Percentiles rank a stretch among this genome's conserved stretches.
phyloP scores from a whole-genome alignment of 2,888 invertebrate species.

The Archips crataeganus region DNA sequence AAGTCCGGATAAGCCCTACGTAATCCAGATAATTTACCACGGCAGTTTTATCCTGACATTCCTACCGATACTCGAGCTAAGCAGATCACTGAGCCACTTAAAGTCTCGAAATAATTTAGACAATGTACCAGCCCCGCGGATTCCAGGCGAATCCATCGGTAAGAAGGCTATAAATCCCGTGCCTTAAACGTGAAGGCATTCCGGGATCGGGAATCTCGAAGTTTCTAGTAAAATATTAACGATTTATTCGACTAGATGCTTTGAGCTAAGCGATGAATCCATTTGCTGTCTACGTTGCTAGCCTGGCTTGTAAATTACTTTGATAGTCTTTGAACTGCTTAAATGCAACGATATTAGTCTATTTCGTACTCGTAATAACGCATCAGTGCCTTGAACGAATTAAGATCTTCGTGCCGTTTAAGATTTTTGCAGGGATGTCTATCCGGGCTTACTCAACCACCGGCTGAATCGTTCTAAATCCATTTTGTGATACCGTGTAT shows the following conservation, averaged over 20 bases:
- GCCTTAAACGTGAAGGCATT: conserved; percentile 13
- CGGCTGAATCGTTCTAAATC: no score
- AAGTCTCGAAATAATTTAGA: conserved; percentile 30
- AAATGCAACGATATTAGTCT: no score
- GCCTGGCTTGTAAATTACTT: not conserved
- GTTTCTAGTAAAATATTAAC: conserved; percentile 24
- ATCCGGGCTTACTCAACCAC: no score
- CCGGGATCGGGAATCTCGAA: conserved; percentile 5
- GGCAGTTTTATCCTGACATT: conserved; percentile 1
- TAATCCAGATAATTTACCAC: not conserved
- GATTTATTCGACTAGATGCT: conserved; percentile 22
- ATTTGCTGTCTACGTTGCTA: not conserved
- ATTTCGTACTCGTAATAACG: no score
- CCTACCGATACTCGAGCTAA: not conserved
- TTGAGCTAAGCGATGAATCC: not conserved
- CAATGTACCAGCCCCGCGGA: conserved; percentile 12
- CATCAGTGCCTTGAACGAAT: no score
- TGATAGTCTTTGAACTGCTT: no score
- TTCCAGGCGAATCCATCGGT: not conserved
- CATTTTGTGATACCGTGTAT: not conserved
- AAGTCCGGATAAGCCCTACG: not conserved
- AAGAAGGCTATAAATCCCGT: conserved; percentile 18
- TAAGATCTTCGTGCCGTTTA: no score
- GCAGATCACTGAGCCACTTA: conserved; percentile 16
- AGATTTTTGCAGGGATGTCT: no score